Percentiles rank a stretch among this genome's conserved stretches.
Evolutionary conservation across 2,113 vertebrate genomes (phyloP).

Genomic region (Ranitomeya imitator): DNA sequence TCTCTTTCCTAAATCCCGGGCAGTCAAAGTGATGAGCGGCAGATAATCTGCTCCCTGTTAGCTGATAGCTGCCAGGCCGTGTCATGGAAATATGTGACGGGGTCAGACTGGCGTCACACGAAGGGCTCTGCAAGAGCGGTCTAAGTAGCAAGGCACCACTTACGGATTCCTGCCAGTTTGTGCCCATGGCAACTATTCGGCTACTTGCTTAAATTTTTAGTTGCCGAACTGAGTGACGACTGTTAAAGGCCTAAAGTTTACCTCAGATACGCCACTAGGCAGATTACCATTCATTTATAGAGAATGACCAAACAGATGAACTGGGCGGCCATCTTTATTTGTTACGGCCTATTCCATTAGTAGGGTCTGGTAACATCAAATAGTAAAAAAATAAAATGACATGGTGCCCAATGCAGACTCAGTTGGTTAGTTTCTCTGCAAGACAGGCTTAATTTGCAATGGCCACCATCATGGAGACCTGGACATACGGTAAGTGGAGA

Average conservation of each 20-base stretch:
- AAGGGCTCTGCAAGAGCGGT: not conserved
- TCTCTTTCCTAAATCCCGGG: not conserved
- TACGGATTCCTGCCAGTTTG: not conserved
- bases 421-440: too few species aligned
- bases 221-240: not conserved
- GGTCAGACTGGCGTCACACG: not conserved
- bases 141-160: not conserved
- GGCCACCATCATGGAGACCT: not conserved
- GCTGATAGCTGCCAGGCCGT: conserved; percentile 36
- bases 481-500: not conserved
- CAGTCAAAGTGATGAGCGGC: not conserved
- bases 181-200: not conserved
- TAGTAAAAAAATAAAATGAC: too few species aligned
- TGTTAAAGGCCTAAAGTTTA: too few species aligned
- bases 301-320: not conserved
- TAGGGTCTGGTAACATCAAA: too few species aligned
- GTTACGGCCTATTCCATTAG: not conserved
- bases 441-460: not conserved
- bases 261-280: not conserved
- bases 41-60: conserved; percentile 13
- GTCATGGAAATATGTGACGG: conserved; percentile 15
- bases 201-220: not conserved
- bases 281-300: not conserved
- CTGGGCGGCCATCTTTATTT: not conserved
- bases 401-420: too few species aligned